Conservation (phyloP, 2,113 vertebrate species). For the Scytalopus superciliaris region DNA sequence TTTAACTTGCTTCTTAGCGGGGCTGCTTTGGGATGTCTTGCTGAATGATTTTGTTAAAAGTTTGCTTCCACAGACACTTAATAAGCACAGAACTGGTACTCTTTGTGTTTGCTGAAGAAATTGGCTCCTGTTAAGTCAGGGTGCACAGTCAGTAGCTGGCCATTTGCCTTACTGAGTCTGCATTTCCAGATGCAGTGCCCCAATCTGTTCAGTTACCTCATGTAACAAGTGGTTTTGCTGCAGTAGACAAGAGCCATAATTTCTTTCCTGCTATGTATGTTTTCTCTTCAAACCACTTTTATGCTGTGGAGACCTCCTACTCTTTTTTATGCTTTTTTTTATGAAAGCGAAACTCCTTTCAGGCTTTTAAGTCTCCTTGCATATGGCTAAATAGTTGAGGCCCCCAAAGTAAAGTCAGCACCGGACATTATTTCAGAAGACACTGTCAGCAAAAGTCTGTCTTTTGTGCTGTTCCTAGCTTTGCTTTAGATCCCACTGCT, state of each 20-base stretch:
- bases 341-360: not conserved
- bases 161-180: slow-evolving; percentile 8
- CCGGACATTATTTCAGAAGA: not conserved
- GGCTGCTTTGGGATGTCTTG: not conserved
- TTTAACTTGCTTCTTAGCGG: not conserved
- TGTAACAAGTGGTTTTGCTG: slow-evolving; percentile 31
- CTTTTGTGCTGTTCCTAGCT: not conserved
- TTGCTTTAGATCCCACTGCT: not conserved
- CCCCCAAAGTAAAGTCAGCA: not conserved
- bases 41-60: not conserved
- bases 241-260: not conserved
- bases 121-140: not conserved
- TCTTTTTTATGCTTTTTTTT: not conserved
- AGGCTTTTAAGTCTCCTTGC: not conserved
- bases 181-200: slow-evolving; percentile 24
- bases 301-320: not conserved
- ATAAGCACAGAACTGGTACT: not conserved
- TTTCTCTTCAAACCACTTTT: not conserved
- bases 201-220: not conserved
- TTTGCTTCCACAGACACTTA: not conserved
- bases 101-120: not conserved
- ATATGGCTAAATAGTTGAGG: not conserved
- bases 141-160: slow-evolving; percentile 34
- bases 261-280: not conserved
- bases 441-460: not conserved